Conservation (phyloP, 1,140 invertebrate genomes). For the Pseudomyrmex flavicornis region DNA sequence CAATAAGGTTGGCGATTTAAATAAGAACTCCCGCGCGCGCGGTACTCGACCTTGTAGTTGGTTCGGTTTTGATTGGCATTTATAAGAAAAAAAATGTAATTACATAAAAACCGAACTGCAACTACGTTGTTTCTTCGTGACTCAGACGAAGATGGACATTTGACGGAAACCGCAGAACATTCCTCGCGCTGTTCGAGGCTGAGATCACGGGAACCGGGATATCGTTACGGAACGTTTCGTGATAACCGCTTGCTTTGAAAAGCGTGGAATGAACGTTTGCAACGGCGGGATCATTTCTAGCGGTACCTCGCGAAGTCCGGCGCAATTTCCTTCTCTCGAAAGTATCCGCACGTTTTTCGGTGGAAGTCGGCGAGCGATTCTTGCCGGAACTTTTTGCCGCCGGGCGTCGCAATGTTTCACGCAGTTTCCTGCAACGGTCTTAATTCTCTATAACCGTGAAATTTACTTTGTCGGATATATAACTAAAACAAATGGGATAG, state of each 20-base stretch:
- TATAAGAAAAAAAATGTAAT: background rate
- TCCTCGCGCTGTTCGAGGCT: conserved; percentile 30
- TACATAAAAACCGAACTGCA: background rate
- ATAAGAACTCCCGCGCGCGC: too few species aligned
- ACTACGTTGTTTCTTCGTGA: background rate
- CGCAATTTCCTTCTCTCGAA: conserved; percentile 23
- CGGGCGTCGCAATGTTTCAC: conserved; percentile 15
- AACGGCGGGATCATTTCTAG: conserved; percentile 46
- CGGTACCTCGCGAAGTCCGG: conserved; percentile 48
- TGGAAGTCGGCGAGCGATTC: conserved; percentile 24
- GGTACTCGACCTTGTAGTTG: too few species aligned
- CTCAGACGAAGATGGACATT: conserved; percentile 8
- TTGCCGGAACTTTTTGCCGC: conserved; percentile 13
- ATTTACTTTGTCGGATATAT: background rate
- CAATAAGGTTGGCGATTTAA: too few species aligned
- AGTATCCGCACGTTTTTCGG: conserved; percentile 37
- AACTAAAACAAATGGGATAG: background rate
- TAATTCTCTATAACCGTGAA: conserved; percentile 17
- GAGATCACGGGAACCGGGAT: conserved; percentile 56
- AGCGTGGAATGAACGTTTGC: conserved; percentile 54
- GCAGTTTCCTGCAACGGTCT: conserved; percentile 6
- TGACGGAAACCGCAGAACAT: conserved; percentile 53
- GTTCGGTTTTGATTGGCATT: background rate
- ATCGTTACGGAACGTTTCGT: conserved; percentile 53
- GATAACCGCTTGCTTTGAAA: conserved; percentile 65